Conservation (phyloP, 2,113 vertebrate genomes). For the Triplophysa tibetana region DNA sequence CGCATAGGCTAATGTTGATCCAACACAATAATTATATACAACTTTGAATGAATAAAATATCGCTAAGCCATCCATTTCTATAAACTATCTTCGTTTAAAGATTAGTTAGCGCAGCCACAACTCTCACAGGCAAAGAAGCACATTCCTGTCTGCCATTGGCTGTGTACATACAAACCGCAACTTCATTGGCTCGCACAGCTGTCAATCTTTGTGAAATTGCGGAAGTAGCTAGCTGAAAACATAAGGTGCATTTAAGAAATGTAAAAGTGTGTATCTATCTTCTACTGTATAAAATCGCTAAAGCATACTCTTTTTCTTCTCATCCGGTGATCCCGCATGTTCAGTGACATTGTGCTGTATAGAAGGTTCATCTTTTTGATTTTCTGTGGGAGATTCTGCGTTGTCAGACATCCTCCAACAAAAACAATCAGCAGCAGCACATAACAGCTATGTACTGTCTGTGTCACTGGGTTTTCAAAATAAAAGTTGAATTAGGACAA, state of each 20-base stretch:
- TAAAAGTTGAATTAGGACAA: conserved; percentile 32
- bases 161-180: neutral
- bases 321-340: conserved; percentile 62
- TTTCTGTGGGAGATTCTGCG: conserved; percentile 73
- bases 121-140: neutral
- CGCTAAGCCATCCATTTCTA: neutral
- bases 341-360: conserved; percentile 59
- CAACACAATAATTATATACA: neutral
- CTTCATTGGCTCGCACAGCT: conserved; percentile 33
- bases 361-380: conserved; percentile 69
- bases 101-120: neutral
- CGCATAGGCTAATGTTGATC: too few relatives aligned
- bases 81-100: neutral
- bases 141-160: conserved; percentile 34
- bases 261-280: neutral
- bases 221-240: conserved; percentile 38
- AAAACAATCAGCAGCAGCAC: neutral
- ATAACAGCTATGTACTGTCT: too few relatives aligned
- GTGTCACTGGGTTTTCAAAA: conserved; percentile 28
- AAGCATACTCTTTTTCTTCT: conserved; percentile 78
- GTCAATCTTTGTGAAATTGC: conserved; percentile 34
- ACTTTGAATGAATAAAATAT: neutral
- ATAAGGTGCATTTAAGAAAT: neutral
- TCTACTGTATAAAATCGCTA: neutral
- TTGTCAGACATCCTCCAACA: conserved; percentile 73